Percentiles rank a stretch among this genome's conserved stretches.
These are phyloP conservation scores for Synanthedon tipuliformis DNA, from an alignment of 2,888 invertebrate species.

Conservation along the genomic window DNA sequence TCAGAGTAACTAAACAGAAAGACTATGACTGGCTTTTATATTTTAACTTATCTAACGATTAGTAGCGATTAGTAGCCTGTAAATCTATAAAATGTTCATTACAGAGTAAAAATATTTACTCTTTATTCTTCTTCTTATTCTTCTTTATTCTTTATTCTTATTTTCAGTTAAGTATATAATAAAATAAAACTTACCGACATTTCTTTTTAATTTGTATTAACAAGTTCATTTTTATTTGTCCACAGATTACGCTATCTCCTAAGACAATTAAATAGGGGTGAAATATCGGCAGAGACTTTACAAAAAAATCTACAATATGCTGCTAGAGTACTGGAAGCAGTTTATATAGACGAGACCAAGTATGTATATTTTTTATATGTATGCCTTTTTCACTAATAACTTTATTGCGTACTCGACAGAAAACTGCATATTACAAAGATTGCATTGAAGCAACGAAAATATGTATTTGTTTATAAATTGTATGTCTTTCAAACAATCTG, in stretches of 20 bases:
- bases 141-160: too few species aligned
- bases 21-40: too few species aligned
- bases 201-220: too few species aligned
- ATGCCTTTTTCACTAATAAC: neutral
- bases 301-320: constrained; percentile 95
- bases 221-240: constrained; percentile 29
- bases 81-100: constrained; percentile 2
- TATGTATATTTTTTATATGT: constrained; percentile 61
- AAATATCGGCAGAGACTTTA: constrained; percentile 88
- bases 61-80: too few species aligned
- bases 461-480: too few species aligned
- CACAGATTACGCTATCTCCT: constrained; percentile 90
- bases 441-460: neutral
- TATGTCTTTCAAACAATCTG: too few species aligned
- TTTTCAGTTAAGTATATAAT: neutral
- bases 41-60: too few species aligned
- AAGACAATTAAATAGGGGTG: constrained; percentile 87
- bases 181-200: neutral
- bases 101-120: neutral
- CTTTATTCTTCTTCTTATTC: too few species aligned
- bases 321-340: constrained; percentile 91
- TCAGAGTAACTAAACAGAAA: too few species aligned
- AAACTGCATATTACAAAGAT: constrained; percentile 5
- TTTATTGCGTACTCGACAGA: neutral
- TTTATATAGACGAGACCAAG: constrained; percentile 95